Conservation (phyloP, 2,113 vertebrate genomes). For the Hydrolagus affinis region DNA sequence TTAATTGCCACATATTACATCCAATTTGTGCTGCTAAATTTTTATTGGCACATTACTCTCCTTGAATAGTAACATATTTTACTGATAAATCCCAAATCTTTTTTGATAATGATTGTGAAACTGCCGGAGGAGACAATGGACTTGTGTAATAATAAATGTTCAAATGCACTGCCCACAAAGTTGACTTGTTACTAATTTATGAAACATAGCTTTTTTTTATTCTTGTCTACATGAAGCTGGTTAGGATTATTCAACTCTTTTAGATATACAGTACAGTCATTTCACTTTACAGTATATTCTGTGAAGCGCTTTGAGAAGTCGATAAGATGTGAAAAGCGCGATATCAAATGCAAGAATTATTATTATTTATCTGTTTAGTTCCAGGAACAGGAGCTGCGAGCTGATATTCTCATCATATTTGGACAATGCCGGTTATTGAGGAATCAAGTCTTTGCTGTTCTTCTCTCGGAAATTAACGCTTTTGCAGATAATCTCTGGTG, state of each 20-base stretch:
- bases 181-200: not conserved
- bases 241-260: not conserved
- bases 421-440: constrained; percentile 5
- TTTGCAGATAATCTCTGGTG: constrained; percentile 17
- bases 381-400: not conserved
- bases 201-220: not conserved
- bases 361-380: constrained; percentile 26
- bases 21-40: no score
- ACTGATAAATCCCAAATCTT: not conserved
- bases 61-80: not conserved
- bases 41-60: not conserved
- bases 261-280: no score
- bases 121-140: not conserved
- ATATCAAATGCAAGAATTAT: no score
- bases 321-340: no score
- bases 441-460: constrained; percentile 6
- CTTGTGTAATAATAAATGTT: not conserved
- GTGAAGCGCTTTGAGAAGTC: no score
- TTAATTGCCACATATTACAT: no score
- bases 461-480: constrained; percentile 21
- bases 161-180: not conserved
- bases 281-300: no score
- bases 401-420: constrained; percentile 18
- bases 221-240: not conserved
- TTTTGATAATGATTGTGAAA: not conserved